phyloP scores from a whole-genome alignment of 2,888 invertebrate species.

The Platynereis dumerilii region DNA sequence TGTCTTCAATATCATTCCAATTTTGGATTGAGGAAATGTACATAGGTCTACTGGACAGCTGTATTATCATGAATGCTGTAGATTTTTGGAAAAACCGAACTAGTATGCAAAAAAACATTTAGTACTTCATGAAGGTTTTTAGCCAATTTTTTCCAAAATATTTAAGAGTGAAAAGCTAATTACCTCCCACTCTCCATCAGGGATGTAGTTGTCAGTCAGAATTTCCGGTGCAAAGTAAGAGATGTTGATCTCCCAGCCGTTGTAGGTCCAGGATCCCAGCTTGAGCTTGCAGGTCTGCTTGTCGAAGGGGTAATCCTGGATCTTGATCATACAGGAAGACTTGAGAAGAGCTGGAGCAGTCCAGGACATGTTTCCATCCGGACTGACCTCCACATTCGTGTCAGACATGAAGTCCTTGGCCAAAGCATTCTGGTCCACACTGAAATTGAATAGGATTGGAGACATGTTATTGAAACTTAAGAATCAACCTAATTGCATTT shows the following conservation, averaged over 20 bases:
- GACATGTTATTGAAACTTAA: no score
- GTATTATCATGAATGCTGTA: no score
- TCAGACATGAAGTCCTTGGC: slow-evolving; percentile 10
- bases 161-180: no score
- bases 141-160: no score
- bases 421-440: not conserved
- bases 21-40: no score
- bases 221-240: not conserved
- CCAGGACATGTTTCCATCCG: slow-evolving; percentile 1
- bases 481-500: no score
- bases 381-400: not conserved
- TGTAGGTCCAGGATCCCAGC: slow-evolving; percentile 1
- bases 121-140: no score
- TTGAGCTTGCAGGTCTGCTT: not conserved
- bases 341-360: slow-evolving; percentile 3
- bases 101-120: no score
- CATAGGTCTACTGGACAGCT: no score
- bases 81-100: no score
- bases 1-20: no score
- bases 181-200: slow-evolving; percentile 8
- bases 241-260: slow-evolving; percentile 2
- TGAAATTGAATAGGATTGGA: not conserved
- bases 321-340: not conserved
- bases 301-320: slow-evolving; percentile 1
- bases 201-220: not conserved